Conservation (phyloP, 30 jellyfish, hydroid and myxozoan genomes). For the Morbakka virulenta region DNA sequence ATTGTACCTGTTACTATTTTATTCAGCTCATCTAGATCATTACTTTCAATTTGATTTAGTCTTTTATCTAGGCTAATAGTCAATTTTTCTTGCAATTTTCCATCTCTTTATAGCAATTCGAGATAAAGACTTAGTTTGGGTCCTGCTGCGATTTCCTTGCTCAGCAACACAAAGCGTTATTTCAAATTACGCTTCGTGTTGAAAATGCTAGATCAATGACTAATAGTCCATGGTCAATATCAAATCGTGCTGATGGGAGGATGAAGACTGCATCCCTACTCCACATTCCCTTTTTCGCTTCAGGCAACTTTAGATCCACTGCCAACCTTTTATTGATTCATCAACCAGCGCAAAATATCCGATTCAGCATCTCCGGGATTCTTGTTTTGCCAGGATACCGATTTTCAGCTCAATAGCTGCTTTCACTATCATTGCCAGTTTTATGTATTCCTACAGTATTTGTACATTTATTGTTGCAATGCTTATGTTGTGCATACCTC, state of each 20-base stretch:
- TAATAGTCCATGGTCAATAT: conserved; percentile 1
- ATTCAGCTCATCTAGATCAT: no score
- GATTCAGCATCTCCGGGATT: neutral
- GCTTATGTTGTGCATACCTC: neutral
- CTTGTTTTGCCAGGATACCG: neutral
- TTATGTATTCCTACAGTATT: neutral
- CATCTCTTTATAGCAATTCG: no score
- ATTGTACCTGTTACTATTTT: no score
- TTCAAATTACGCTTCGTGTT: no score
- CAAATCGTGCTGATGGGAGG: neutral
- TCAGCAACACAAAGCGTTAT: no score
- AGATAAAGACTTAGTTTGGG: no score
- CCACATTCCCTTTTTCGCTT: neutral
- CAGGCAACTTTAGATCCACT: neutral
- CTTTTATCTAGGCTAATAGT: no score
- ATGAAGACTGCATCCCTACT: neutral
- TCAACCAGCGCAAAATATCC: neutral
- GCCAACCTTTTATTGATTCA: conserved; percentile 12
- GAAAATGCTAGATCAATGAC: no score
- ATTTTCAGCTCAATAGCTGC: neutral
- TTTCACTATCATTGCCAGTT: neutral
- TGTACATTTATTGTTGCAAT: conserved; percentile 5
- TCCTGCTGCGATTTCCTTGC: no score
- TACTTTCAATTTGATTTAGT: no score
- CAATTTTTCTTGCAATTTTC: no score